Evolutionary conservation across 2,797 vertebrate genomes (phyloP).

Genomic region (Periparus ater): DNA sequence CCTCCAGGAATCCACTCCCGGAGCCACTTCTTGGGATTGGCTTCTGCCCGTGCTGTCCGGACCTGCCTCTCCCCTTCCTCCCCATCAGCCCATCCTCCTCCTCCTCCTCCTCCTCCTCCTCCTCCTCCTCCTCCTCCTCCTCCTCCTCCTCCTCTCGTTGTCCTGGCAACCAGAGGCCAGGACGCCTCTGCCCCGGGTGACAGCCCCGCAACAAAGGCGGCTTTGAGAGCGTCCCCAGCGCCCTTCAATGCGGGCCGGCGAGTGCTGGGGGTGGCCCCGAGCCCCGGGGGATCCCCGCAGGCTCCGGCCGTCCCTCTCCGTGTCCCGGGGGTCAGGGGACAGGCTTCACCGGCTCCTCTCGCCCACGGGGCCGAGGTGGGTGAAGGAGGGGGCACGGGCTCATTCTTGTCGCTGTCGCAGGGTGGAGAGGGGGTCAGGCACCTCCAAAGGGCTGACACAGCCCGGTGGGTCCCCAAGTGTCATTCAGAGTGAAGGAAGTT

Average conservation of each 20-base stretch:
- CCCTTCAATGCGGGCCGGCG: neutral
- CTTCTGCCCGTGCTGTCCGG: neutral
- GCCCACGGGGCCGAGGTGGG: neutral
- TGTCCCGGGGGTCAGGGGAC: conserved; percentile 27
- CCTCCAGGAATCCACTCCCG: neutral
- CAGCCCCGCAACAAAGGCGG: conserved; percentile 53
- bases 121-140: neutral
- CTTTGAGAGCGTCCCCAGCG: conserved; percentile 30
- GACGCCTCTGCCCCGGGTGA: conserved; percentile 35
- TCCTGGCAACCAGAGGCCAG: conserved; percentile 59
- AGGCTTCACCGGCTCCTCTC: conserved; percentile 51
- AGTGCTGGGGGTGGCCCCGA: conserved; percentile 44
- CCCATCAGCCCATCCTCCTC: neutral
- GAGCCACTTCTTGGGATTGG: rapidly evolving
- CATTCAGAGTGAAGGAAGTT: conserved; percentile 63
- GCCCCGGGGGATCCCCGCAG: neutral
- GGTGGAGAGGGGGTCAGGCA: conserved; percentile 25
- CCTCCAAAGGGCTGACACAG: neutral
- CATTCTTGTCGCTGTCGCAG: conserved; percentile 25
- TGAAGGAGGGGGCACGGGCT: conserved; percentile 28
- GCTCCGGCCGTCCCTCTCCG: neutral
- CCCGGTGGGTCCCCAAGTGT: conserved; percentile 48
- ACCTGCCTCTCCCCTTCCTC: neutral
- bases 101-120: conserved; percentile 13
- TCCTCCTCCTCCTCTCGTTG: conserved; percentile 4